Evolutionary conservation across 35 echinoderm and acorn worm genomes (phyloP).

Genomic region (Ophioderma brevispina): DNA sequence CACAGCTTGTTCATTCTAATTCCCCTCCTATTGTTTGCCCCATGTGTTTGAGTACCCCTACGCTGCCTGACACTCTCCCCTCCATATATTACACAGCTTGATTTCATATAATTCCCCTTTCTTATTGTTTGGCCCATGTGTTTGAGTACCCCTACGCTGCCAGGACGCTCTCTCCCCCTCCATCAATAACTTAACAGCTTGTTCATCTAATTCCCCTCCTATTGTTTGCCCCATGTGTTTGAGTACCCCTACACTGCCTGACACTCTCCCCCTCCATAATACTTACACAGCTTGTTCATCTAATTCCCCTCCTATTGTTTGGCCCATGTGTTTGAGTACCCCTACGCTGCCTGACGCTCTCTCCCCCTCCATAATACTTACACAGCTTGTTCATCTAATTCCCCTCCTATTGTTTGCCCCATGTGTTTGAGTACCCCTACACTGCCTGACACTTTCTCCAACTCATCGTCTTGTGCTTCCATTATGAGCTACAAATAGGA

Average conservation of each 20-base stretch:
- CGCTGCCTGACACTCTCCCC: background rate
- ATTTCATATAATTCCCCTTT: constrained; percentile 93
- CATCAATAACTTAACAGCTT: constrained; percentile 81
- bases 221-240: constrained; percentile 94
- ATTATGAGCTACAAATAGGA: too few species aligned
- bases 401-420: constrained; percentile 91
- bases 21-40: constrained; percentile 79
- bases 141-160: constrained; percentile 84
- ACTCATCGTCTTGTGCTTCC: constrained; percentile 87
- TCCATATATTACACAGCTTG: constrained; percentile 90
- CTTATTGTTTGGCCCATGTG: constrained; percentile 94
- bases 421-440: constrained; percentile 87
- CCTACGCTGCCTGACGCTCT: constrained; percentile 80
- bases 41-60: background rate
- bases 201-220: constrained; percentile 93
- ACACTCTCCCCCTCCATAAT: constrained; percentile 31
- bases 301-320: constrained; percentile 89
- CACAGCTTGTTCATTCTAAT: constrained; percentile 97
- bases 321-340: constrained; percentile 88
- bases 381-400: constrained; percentile 98
- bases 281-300: constrained; percentile 99
- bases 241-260: constrained; percentile 81
- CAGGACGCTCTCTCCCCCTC: background rate
- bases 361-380: constrained; percentile 88
- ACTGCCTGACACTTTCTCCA: constrained; percentile 80